Evolutionary conservation across 92 coral and sea anemone genomes (phyloP), one percentile per base, ranked within the genome.

Genomic region (Blastomussa wellsi): DNA sequence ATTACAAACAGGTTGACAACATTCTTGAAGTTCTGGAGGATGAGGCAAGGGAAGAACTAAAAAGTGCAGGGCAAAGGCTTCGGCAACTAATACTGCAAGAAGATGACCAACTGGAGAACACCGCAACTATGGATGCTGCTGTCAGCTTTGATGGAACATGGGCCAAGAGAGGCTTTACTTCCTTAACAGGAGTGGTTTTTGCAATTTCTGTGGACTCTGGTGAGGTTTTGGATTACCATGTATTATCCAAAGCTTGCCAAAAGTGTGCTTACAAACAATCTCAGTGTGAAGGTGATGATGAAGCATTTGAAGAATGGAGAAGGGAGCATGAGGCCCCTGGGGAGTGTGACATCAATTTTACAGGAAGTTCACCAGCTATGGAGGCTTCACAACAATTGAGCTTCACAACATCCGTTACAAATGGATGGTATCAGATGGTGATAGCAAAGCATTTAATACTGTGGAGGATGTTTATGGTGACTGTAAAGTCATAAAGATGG

Each of bases 351-450:
- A 80, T 86, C 59, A 81, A 81, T 44, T 67, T 81, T 44, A 49
- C 59, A 70, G 89, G 90, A 31, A 89, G 92, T 67, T 89, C 92
- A 80, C 87, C 89, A 39, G 92, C 93, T 66, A 86, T 86, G 85
- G 93, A 90, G 67, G 93, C 89, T 36, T 78, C 79, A 52, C 84
- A 84, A 76, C 90, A 4, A 82, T 83, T 31, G 74, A 75, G 7
- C 62, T 72, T 33, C 94, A 83, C 57, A 91, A 87, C 72, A 79
- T 86, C 22, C 52, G 80, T 64, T 90, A 86, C 52, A 77, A 79
- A 47, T 86, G 90, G 90, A 87, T 78, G 90, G 78, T 79, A 13
- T 81, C 80, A 24, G 90, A 90, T 82, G 93, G 93, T 31, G 90
- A 90, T 52, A 90, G 90, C 77, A 89, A 85, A 74, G 90, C 92